Evolutionary conservation across 2,797 vertebrate species (phyloP), one percentile per base, ranked within the genome.

Genomic region (Hippopotamyrus pictus): DNA sequence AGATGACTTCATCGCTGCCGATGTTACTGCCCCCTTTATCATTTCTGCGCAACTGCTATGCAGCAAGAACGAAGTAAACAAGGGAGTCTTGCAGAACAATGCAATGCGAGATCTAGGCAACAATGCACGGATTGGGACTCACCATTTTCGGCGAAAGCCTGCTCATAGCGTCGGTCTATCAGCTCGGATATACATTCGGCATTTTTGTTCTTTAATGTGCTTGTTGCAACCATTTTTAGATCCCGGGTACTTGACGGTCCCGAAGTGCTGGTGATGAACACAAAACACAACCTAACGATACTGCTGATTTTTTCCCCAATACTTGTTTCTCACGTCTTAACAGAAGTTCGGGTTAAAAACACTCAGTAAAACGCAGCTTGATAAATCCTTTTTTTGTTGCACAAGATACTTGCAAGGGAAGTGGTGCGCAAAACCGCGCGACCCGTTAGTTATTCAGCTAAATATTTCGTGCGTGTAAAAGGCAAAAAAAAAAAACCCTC

Each of bases 91-190:
- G 11, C 11, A 37, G 44, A 48, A 62, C 53, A 48, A 2, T 5
- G 3, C 62, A 9, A 86, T 46, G 29, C 29, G 85, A 62, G 25
- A 89, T 59, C 25, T 5, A 22, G 44, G 9, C 22, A 12, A 9
- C 11, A 11, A 79, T 87, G 44, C 19, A 17, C 1, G 11, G 44
- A 33, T 7, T 37, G 73, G 73, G n/a, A 86, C 91, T 88, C 87
- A 96, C 97, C 96, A 92, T 95, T 96, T 19, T 96, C 96, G 59
- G 95, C 93, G 91, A 91, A 95, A n/a, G 89, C 90, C 22, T 92
- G 94, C 50, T 95, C 94, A 76, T 91, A 95, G 90, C 94, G 93
- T 33, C 92, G 89, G 46, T 94, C 94, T n/a, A 93, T 86, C 90
- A 93, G 44, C 7, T 95, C 95, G 0, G 91, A 95, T 85, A 95